These are phyloP conservation scores for Anthopleura xanthogrammica DNA, from an alignment of 92 coral and sea anemone species.

Conservation along the genomic window DNA sequence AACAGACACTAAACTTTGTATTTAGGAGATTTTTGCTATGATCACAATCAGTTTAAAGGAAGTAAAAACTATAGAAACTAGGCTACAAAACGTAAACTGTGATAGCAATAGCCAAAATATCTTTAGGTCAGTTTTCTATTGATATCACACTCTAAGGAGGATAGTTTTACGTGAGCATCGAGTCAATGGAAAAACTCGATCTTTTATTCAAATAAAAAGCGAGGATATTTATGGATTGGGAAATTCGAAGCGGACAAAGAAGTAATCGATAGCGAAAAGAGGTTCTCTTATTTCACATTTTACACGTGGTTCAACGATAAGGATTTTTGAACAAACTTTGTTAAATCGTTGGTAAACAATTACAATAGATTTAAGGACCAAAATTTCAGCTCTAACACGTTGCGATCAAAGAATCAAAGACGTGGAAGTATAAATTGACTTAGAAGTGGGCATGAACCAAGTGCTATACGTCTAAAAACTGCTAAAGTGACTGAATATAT, in stretches of 20 bases:
- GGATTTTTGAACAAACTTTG: not conserved
- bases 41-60: not conserved
- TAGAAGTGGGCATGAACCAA: no score
- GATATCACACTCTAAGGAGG: not conserved
- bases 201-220: not conserved
- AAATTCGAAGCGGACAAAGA: not conserved
- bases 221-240: not conserved
- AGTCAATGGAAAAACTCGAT: not conserved
- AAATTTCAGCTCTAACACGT: not conserved
- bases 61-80: not conserved
- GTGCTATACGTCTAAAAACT: not conserved
- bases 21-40: not conserved
- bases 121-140: not conserved
- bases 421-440: no score
- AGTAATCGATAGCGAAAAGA: not conserved
- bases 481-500: not conserved
- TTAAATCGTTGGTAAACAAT: not conserved
- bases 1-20: constrained; percentile 5
- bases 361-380: not conserved
- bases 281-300: not conserved
- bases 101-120: not conserved
- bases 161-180: not conserved
- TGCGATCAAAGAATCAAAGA: not conserved
- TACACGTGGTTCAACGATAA: not conserved
- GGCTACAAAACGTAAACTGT: not conserved